Evolutionary conservation across 2,797 vertebrate genomes (phyloP), one percentile per base, ranked within the genome.

Genomic region (Chelon auratus): DNA sequence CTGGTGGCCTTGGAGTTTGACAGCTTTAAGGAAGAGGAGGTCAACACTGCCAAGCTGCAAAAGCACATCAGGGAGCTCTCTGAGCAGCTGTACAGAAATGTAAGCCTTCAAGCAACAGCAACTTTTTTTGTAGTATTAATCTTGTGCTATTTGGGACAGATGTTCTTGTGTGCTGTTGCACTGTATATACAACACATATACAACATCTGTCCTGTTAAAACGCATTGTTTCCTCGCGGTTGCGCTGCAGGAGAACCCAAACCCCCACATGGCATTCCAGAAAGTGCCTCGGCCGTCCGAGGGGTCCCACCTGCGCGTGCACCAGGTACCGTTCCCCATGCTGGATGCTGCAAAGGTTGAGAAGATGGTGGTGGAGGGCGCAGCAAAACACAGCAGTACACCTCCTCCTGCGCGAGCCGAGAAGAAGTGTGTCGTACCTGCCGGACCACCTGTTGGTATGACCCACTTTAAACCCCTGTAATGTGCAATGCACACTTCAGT

Each of bases 241-340:
- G 55, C 6, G 11, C 64, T 68, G 1, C 81, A 99, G 98, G 98
- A 99, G 87, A 99, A 97, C 78, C 98, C 98, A 69, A 99, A 98
- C 80, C 98, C 98, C 58, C 98, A 99, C 91, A 98, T 99, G 95
- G 96, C 97, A 5, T 99, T 99, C 92, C 98, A 99, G 93, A 99
- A 99, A 90, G 96, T 99, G 83, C 97, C 97, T 3, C 95, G 96
- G 47, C 98, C 98, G 0, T 98, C 97, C 0, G 98, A 99, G 90
- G 98, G 98, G 56, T 99, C 97, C 33, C 97, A 99, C 89, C 80
- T 99, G 82, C 95, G 97, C 1, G 96, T 99, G 62, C 98, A 99
- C 81, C 91, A 98, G 84, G 94, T 98, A 66, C 97, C 98, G 40
- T 99, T 99, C 58, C 96, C 97, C 2, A 77, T 85, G 20, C 93